Conservation (phyloP, 2,888 invertebrate genomes). For the Pandemis heparana region DNA sequence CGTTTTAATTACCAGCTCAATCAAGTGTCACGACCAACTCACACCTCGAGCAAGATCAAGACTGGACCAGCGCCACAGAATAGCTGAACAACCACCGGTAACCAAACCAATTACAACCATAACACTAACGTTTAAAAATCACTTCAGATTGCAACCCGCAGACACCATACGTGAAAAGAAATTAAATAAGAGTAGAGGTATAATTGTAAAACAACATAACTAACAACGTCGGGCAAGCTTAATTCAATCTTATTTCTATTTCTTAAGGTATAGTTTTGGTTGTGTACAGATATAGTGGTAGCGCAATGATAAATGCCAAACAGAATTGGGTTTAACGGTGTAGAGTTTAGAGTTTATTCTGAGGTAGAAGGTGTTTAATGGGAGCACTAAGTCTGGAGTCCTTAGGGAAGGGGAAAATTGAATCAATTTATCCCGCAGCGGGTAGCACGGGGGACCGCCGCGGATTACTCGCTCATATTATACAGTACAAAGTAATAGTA, state of each 20-base stretch:
- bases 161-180: not conserved
- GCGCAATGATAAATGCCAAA: conserved; percentile 9
- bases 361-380: conserved; percentile 4
- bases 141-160: not conserved
- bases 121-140: not conserved
- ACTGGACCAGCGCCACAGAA: not conserved
- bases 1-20: conserved; percentile 30
- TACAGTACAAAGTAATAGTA: conserved; percentile 13
- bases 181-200: not conserved
- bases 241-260: not conserved
- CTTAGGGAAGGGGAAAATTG: conserved; percentile 30
- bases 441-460: not conserved
- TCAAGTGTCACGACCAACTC: conserved; percentile 26
- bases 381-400: conserved; percentile 10
- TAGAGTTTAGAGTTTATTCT: conserved; percentile 17
- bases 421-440: conserved; percentile 36
- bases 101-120: not conserved
- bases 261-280: not conserved
- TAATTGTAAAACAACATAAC: not conserved
- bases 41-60: not conserved
- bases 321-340: conserved; percentile 21
- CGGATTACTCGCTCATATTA: conserved; percentile 28
- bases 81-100: not conserved
- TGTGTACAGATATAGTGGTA: not conserved
- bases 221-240: not conserved